Percentiles rank a stretch among this genome's conserved stretches.
Conservation (phyloP, 2,888 invertebrate species). For the Troglohyphantes excavatus region DNA sequence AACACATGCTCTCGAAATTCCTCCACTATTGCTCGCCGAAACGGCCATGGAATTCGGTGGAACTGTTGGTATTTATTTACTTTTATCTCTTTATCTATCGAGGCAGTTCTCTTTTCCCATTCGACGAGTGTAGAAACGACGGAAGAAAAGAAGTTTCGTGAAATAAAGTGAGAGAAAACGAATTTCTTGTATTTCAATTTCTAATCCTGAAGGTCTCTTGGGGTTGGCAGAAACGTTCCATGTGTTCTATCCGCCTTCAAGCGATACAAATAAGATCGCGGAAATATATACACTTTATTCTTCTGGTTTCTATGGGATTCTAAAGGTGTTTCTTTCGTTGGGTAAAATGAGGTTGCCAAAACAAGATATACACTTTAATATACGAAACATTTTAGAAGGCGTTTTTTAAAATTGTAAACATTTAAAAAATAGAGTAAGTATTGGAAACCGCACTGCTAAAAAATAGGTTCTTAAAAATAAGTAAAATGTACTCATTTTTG, state of each 20-base stretch:
- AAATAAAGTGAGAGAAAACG: constrained; percentile 49
- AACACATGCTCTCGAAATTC: background rate
- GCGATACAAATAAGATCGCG: background rate
- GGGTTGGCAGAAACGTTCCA: constrained; percentile 13
- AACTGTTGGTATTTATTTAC: constrained; percentile 27
- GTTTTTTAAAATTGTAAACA: too few relatives aligned
- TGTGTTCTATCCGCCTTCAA: constrained; percentile 17
- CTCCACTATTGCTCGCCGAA: background rate
- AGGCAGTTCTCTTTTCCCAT: constrained; percentile 23
- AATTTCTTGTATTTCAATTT: constrained; percentile 64
- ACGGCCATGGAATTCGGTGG: background rate
- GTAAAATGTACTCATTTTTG: too few relatives aligned
- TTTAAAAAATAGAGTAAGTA: too few relatives aligned
- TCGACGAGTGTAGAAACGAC: background rate
- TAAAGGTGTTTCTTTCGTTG: too few relatives aligned
- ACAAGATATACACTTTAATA: too few relatives aligned
- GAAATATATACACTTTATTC: too few relatives aligned
- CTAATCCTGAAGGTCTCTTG: constrained; percentile 21
- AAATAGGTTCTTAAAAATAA: too few relatives aligned
- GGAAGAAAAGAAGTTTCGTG: background rate
- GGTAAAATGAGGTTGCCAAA: too few relatives aligned
- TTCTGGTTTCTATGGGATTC: too few relatives aligned
- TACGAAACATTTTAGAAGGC: too few relatives aligned
- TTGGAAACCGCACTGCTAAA: too few relatives aligned
- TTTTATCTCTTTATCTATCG: constrained; percentile 16